These are phyloP conservation scores for Harmothoe impar DNA, from an alignment of 2,888 invertebrate genomes.

Conservation along the genomic window DNA sequence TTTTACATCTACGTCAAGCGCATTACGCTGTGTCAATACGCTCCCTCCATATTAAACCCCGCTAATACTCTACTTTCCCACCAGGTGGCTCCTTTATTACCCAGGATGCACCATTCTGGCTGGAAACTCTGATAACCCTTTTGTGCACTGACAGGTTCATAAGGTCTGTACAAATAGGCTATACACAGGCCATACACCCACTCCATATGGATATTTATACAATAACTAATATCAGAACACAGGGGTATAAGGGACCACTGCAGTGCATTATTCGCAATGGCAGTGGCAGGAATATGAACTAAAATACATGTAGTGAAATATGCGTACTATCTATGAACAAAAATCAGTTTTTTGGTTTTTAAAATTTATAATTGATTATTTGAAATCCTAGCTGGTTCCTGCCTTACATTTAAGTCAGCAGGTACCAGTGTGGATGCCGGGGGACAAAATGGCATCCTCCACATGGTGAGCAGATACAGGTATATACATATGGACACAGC, in stretches of 20 bases:
- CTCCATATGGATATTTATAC: too few species aligned
- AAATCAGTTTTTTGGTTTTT: too few species aligned
- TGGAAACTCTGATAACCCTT: slow-evolving; percentile 17
- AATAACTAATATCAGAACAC: too few species aligned
- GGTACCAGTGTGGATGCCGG: too few species aligned
- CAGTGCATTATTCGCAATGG: too few species aligned
- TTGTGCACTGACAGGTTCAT: background rate
- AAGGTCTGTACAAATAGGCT: background rate
- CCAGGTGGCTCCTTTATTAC: background rate
- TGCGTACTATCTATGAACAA: too few species aligned
- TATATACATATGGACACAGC: background rate
- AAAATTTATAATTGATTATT: too few species aligned
- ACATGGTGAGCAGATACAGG: background rate
- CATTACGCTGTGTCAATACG: background rate
- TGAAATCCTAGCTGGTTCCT: too few species aligned
- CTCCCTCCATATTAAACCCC: background rate
- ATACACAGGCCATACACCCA: background rate
- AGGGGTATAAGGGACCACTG: too few species aligned
- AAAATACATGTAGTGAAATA: too few species aligned
- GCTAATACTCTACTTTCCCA: background rate
- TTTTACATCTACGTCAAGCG: background rate
- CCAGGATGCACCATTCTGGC: background rate
- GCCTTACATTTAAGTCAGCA: too few species aligned
- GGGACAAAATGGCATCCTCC: background rate
- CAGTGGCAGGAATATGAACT: too few species aligned